These are phyloP conservation scores for Calliphora vicina DNA, from an alignment of 1,140 invertebrate genomes.

Conservation along the genomic window DNA sequence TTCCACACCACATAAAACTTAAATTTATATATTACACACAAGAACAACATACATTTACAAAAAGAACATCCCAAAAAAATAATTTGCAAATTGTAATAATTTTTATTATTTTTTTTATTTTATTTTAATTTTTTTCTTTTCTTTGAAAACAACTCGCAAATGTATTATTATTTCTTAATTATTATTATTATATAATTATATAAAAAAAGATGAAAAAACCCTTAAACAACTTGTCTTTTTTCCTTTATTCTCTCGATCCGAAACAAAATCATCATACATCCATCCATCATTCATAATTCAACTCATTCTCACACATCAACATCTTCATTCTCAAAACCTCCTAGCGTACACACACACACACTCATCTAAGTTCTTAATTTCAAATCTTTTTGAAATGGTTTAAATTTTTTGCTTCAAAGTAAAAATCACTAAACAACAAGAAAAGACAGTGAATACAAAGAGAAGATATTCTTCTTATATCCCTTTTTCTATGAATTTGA, in stretches of 20 bases:
- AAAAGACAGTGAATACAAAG: too few species aligned
- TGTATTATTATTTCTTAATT: constrained; percentile 43
- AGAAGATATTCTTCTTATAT: not conserved
- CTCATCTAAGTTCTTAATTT: not conserved
- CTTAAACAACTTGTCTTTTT: constrained; percentile 26
- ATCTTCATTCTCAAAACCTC: not conserved
- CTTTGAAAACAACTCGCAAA: constrained; percentile 36
- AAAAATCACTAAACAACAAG: too few species aligned
- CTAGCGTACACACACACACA: not conserved
- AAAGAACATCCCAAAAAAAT: constrained; percentile 25
- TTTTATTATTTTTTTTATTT: constrained; percentile 37
- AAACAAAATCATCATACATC: not conserved
- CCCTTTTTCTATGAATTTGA: not conserved
- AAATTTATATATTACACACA: constrained; percentile 37
- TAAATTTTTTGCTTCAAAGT: not conserved
- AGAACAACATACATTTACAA: constrained; percentile 36
- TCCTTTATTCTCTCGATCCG: not conserved
- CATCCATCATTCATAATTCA: not conserved
- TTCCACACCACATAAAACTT: constrained; percentile 6
- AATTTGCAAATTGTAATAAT: constrained; percentile 37
- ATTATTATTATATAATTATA: constrained; percentile 39
- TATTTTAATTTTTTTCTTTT: constrained; percentile 32
- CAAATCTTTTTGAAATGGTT: not conserved
- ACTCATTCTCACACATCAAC: not conserved
- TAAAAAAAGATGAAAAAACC: constrained; percentile 34